Percentiles rank a stretch among this genome's conserved stretches.
Evolutionary conservation across 2,113 vertebrate species (phyloP).

Genomic region (Ibidorhyncha struthersii): DNA sequence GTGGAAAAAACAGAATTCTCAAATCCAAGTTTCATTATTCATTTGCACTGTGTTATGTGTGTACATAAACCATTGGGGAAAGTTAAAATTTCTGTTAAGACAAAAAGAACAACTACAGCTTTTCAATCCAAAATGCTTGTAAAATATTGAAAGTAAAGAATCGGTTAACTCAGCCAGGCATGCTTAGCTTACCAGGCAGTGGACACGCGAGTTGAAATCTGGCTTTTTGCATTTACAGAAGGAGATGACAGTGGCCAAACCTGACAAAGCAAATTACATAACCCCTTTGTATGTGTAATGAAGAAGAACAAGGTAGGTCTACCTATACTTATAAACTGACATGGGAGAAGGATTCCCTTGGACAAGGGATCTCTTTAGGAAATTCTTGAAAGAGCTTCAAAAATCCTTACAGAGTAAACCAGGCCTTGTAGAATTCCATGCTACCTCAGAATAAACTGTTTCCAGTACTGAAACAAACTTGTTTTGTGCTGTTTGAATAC

Average conservation of each 20-base stretch:
- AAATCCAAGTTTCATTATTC: background rate
- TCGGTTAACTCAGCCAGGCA: background rate
- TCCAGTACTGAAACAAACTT: background rate
- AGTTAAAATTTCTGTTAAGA: background rate
- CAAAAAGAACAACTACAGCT: background rate
- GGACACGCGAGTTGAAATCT: background rate
- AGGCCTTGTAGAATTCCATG: background rate
- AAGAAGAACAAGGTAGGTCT: background rate
- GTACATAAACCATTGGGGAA: background rate
- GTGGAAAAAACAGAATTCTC: background rate
- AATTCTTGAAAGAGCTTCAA: background rate
- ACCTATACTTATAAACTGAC: background rate
- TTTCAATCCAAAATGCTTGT: background rate
- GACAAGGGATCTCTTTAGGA: background rate
- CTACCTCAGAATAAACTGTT: background rate
- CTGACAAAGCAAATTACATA: background rate
- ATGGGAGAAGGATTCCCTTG: background rate
- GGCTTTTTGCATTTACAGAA: background rate
- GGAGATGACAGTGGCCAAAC: background rate
- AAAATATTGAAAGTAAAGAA: background rate
- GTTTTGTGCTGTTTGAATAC: background rate
- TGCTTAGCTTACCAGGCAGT: background rate
- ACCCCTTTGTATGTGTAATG: background rate
- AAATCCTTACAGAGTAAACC: background rate
- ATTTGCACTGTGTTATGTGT: background rate